Evolutionary conservation across 1,140 invertebrate species (phyloP).

Genomic region (Theocolax elegans): DNA sequence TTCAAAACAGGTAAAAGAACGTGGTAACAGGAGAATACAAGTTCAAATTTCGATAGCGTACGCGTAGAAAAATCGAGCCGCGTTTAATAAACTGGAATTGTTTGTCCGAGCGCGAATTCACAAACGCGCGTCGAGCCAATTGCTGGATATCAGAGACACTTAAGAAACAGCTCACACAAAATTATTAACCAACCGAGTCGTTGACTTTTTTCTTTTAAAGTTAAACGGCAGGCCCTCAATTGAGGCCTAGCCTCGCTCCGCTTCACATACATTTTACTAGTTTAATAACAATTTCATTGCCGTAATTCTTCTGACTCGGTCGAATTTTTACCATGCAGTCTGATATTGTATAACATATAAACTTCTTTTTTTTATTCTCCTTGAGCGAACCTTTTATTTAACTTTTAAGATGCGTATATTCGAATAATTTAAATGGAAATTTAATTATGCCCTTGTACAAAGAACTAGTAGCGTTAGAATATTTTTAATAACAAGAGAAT

Average conservation of each 20-base stretch:
- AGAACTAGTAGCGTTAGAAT: background rate
- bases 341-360: background rate
- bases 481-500: slow-evolving; percentile 11
- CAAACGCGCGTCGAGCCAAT: background rate
- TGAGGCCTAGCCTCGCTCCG: slow-evolving; percentile 1
- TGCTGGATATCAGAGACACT: slow-evolving; percentile 37
- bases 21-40: too few relatives aligned
- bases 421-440: background rate
- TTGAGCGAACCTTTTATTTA: background rate
- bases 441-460: background rate
- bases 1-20: too few relatives aligned
- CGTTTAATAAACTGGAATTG: background rate
- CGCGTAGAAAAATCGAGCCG: too few relatives aligned
- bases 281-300: slow-evolving; percentile 38
- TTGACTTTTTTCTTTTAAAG: slow-evolving; percentile 18
- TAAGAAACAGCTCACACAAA: slow-evolving; percentile 31
- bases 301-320: background rate
- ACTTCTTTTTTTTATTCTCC: background rate
- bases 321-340: too few relatives aligned
- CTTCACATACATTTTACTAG: slow-evolving; percentile 23
- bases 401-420: background rate
- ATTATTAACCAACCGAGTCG: slow-evolving; percentile 30
- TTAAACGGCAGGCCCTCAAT: slow-evolving; percentile 23
- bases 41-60: too few relatives aligned
- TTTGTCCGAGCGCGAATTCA: slow-evolving; percentile 9